A percentile compares a stretch with the other conserved stretches of the same genome.
Evolutionary conservation across 2,797 vertebrate species (phyloP).

Genomic region (Peromyscus eremicus): DNA sequence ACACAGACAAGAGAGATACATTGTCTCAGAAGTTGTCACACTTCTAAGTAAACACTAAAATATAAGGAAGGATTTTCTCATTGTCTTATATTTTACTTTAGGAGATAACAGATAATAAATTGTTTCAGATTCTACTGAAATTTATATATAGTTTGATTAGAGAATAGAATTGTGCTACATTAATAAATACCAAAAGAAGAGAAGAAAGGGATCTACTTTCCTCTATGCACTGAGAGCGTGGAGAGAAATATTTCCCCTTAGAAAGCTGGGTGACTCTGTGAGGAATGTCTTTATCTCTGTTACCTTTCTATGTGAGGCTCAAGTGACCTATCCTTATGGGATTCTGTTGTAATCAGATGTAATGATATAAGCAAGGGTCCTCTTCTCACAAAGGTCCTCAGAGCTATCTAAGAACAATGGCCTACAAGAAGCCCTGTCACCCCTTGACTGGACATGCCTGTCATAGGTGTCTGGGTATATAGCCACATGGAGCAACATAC

Average conservation of each 20-base stretch:
- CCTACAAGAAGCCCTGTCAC: background rate
- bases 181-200: background rate
- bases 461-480: background rate
- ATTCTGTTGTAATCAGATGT: constrained; percentile 65
- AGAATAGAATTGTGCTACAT: constrained; percentile 7
- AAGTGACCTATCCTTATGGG: constrained; percentile 52
- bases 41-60: constrained; percentile 12
- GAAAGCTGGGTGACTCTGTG: constrained; percentile 16
- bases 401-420: constrained; percentile 20
- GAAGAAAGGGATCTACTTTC: background rate
- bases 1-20: background rate
- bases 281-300: constrained; percentile 1
- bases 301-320: constrained; percentile 35
- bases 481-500: background rate
- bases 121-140: background rate
- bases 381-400: constrained; percentile 21
- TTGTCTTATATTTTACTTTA: constrained; percentile 31
- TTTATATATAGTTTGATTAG: background rate
- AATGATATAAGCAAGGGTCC: constrained; percentile 29
- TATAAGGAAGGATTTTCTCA: constrained; percentile 25
- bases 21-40: background rate
- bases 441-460: constrained; percentile 30
- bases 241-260: constrained; percentile 7
- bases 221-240: background rate
- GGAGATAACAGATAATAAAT: background rate